These are phyloP conservation scores for Teinopalpus imperialis DNA, from an alignment of 2,888 invertebrate genomes.

Conservation along the genomic window DNA sequence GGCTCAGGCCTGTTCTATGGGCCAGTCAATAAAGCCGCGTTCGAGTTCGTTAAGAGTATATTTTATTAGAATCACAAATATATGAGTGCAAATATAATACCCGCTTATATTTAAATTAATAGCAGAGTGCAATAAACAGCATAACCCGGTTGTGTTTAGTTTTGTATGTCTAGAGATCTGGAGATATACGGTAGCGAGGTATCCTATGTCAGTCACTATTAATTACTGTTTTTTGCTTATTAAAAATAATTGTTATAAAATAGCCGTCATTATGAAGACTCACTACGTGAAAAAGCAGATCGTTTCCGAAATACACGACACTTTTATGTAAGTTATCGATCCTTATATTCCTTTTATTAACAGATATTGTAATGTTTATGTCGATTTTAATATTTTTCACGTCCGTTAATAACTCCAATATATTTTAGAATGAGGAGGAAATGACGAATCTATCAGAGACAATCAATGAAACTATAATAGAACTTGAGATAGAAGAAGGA, in stretches of 20 bases:
- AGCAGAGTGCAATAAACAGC: too few species aligned
- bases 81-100: too few species aligned
- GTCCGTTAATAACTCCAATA: not conserved
- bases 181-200: too few species aligned
- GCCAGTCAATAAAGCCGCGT: too few species aligned
- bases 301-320: conserved; percentile 49
- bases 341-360: conserved; percentile 3
- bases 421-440: conserved; percentile 48
- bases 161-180: too few species aligned
- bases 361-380: not conserved
- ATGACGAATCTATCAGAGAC: conserved; percentile 44
- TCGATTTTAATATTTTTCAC: too few species aligned
- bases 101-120: too few species aligned
- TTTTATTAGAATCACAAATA: too few species aligned
- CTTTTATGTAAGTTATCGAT: conserved; percentile 51
- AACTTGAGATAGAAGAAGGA: conserved; percentile 39
- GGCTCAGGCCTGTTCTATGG: too few species aligned
- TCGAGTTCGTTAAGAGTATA: too few species aligned
- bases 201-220: too few species aligned
- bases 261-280: not conserved
- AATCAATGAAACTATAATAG: conserved; percentile 34
- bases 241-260: not conserved
- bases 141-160: too few species aligned
- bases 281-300: conserved; percentile 50
- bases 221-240: not conserved